Conservation (phyloP, 2,888 invertebrate species). For the Xestobium rufovillosum region DNA sequence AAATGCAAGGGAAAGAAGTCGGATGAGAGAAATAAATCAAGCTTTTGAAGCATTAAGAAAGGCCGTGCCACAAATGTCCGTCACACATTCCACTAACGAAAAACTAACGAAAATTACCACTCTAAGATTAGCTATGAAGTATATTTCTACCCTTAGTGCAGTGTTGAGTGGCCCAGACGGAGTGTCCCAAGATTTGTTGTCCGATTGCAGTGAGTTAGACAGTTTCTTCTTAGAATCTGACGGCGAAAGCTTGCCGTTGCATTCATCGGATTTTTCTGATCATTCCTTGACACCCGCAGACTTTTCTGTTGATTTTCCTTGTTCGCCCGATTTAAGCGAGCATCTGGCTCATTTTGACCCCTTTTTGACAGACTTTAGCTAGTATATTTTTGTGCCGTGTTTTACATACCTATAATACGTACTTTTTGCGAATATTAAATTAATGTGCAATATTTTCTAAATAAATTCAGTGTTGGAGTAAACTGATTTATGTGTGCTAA, state of each 20-base stretch:
- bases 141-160: constrained; percentile 48
- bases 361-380: constrained; percentile 35
- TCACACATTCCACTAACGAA: constrained; percentile 42
- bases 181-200: constrained; percentile 28
- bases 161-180: constrained; percentile 32
- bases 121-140: constrained; percentile 58
- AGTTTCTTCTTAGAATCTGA: constrained; percentile 30
- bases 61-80: constrained; percentile 47
- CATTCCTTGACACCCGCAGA: constrained; percentile 40
- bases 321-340: constrained; percentile 38
- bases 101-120: constrained; percentile 63
- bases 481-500: too few relatives aligned
- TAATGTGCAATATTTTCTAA: too few relatives aligned
- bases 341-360: constrained; percentile 37
- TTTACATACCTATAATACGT: too few relatives aligned
- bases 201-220: constrained; percentile 36
- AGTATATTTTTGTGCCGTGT: too few relatives aligned
- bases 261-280: constrained; percentile 38
- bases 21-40: constrained; percentile 62
- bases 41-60: constrained; percentile 57
- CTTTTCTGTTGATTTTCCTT: constrained; percentile 37
- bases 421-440: too few relatives aligned
- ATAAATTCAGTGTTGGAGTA: too few relatives aligned
- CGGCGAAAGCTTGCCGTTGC: constrained; percentile 38
- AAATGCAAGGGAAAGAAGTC: constrained; percentile 56